Evolutionary conservation across 2,113 vertebrate genomes (phyloP).

Genomic region (Phylloscopus trochiloides): DNA sequence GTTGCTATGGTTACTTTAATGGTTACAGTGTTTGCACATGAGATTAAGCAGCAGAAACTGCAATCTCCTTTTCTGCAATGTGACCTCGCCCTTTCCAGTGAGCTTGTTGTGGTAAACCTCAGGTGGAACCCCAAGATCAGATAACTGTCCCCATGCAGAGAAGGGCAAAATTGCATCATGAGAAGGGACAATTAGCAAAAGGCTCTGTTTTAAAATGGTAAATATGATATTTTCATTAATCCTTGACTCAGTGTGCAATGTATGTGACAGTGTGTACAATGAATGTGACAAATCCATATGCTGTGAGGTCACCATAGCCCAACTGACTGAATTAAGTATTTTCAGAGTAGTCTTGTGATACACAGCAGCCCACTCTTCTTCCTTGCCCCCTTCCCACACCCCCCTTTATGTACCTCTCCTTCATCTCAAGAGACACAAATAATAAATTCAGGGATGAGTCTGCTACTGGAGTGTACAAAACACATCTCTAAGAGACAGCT

Average conservation of each 20-base stretch:
- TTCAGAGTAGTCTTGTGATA: background rate
- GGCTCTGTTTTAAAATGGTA: background rate
- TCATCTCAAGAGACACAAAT: background rate
- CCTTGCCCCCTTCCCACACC: background rate
- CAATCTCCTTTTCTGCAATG: background rate
- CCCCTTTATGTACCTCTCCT: background rate
- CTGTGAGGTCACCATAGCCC: background rate
- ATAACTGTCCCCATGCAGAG: background rate
- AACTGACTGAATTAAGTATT: background rate
- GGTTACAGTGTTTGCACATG: constrained; percentile 33
- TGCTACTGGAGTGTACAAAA: background rate
- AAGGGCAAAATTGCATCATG: background rate
- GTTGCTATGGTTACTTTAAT: constrained; percentile 66
- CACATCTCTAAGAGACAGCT: background rate
- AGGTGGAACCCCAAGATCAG: background rate
- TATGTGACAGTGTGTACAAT: background rate
- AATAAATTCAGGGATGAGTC: background rate
- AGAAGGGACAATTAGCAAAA: background rate
- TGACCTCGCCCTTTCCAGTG: background rate
- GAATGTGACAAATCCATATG: background rate
- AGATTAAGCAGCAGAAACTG: constrained; percentile 18
- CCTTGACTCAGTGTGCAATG: background rate
- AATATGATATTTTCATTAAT: background rate
- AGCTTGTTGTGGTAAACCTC: background rate
- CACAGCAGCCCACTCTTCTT: background rate